Base-by-base conservation (phyloP, 1,140 invertebrate species). In the Caenorhabditis brenneri region DNA sequence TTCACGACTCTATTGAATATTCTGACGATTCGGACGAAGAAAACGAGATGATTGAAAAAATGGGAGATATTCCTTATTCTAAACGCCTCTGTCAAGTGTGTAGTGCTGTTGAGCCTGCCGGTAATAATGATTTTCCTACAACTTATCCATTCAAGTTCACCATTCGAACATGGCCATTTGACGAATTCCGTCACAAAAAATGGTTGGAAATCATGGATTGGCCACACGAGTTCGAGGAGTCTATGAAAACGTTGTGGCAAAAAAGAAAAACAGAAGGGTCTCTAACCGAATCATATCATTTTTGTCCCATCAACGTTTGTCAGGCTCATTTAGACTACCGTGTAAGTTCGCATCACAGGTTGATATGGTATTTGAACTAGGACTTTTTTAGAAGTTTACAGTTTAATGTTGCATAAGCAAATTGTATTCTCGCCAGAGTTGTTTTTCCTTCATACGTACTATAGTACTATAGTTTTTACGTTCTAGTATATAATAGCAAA, bases 171-270 rank as follows among this genome's bases (percentile, higher is more conserved):
- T 82, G 81, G 81, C 81, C 81, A 24, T 69, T 69, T 33, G 81
- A 82, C n/a, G 55, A 82, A 39, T 82, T 16, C 31, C 33, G 60
- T 6, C 81, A 82, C 42, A 42, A 19, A 29, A 82, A 82, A 69
- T 82, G 81, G 81, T 42, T 82, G 3, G 81, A 82, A 74, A 65
- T 82, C 33, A 69, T 82, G 60, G 60, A 82, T 49, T 82, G 58
- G 55, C 55, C 55, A 1, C 81, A 1, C 3, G 58, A 69, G 15
- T 69, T 82, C 16, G 81, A 82, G 15, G 81, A 69, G 46, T 69
- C 55, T 4, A 69, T 82, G 81, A 65, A 51, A 39, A 60, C 36
- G 19, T 39, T 82, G 3, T 82, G 81, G 81, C 36, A 60, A 19
- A 82, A 69, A 24, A 27, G 81, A 74, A 65, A 60, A 31, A 48